These are phyloP conservation scores for Spodoptera litura DNA, from an alignment of 1,140 invertebrate genomes.

Conservation along the genomic window DNA sequence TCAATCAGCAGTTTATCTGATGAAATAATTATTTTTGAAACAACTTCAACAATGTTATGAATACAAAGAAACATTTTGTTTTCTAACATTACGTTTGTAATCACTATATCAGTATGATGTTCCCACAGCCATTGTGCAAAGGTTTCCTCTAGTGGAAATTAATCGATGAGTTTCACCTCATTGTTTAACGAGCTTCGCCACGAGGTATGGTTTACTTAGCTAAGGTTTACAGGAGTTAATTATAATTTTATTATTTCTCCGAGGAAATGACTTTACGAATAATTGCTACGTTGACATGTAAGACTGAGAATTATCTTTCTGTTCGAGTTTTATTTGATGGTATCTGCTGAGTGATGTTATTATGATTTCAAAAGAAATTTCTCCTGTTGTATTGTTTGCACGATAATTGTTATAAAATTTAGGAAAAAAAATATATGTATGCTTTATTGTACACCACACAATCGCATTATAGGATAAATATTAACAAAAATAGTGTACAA, in stretches of 20 bases:
- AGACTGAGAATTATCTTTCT: constrained; percentile 26
- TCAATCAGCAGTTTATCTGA: too few species aligned
- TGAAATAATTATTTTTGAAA: too few species aligned
- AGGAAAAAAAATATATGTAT: too few species aligned
- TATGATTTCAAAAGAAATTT: too few species aligned
- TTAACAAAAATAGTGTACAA: too few species aligned
- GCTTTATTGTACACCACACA: too few species aligned
- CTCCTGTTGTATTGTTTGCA: too few species aligned
- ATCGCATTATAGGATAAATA: too few species aligned
- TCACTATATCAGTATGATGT: constrained; percentile 12
- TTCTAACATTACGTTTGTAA: constrained; percentile 24
- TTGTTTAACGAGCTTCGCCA: constrained; percentile 44
- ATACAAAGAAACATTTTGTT: background rate
- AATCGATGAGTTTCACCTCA: constrained; percentile 61
- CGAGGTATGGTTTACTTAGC: constrained; percentile 37
- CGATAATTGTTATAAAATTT: too few species aligned
- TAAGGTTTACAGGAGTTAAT: constrained; percentile 35
- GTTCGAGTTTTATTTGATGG: constrained; percentile 2
- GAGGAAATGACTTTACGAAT: background rate
- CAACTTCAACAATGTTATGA: background rate
- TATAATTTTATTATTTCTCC: background rate
- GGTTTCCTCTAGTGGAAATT: constrained; percentile 40
- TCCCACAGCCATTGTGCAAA: constrained; percentile 41
- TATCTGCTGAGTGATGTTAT: background rate
- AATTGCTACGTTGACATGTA: constrained; percentile 17